phyloP scores from a whole-genome alignment of 64 coral and sea anemone species.

The Porites lutea region DNA sequence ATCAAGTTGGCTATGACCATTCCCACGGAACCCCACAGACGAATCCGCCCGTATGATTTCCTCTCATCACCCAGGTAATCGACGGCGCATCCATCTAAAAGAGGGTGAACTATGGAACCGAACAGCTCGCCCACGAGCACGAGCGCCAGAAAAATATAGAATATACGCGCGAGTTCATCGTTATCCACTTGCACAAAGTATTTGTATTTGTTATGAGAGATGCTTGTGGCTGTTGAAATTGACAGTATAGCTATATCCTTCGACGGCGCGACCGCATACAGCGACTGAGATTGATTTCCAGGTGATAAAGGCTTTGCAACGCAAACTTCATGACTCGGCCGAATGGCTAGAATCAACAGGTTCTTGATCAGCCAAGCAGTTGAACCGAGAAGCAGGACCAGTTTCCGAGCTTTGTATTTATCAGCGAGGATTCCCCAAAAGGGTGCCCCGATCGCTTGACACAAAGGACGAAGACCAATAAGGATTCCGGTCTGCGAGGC shows the following conservation, averaged over 20 bases:
- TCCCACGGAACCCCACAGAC: conserved; percentile 45
- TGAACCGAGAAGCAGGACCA: conserved; percentile 8
- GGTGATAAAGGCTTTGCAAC: neutral
- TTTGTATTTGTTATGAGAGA: neutral
- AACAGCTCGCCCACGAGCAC: conserved; percentile 39
- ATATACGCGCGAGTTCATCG: neutral
- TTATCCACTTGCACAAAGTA: neutral
- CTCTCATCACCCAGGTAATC: conserved; percentile 56
- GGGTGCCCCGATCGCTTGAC: conserved; percentile 44
- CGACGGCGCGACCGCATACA: neutral
- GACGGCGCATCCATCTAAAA: conserved; percentile 25
- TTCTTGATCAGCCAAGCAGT: conserved; percentile 24
- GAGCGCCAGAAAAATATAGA: conserved; percentile 25
- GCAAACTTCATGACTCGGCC: neutral
- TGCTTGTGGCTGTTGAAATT: neutral
- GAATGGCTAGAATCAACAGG: conserved; percentile 24
- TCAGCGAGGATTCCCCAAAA: conserved; percentile 65
- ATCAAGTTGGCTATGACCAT: neutral
- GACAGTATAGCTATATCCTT: neutral
- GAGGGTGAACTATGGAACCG: conserved; percentile 9
- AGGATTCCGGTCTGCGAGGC: conserved; percentile 57
- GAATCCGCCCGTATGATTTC: conserved; percentile 37
- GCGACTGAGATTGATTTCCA: neutral
- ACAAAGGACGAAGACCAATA: conserved; percentile 53
- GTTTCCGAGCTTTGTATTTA: conserved; percentile 51